Conservation (phyloP, 2,113 vertebrate species). For the Malurus elegans region DNA sequence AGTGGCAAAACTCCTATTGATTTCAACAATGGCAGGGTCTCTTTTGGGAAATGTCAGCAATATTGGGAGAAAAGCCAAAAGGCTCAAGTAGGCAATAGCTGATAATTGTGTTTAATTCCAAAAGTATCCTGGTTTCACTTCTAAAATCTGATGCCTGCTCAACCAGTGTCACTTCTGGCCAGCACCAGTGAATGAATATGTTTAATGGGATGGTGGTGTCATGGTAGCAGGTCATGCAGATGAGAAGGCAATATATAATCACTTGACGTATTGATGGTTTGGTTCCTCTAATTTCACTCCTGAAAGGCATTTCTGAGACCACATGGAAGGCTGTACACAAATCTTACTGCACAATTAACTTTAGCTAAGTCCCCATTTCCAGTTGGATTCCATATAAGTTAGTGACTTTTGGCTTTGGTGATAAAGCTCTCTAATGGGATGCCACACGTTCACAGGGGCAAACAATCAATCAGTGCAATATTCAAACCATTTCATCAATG, state of each 20-base stretch:
- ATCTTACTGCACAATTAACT: neutral
- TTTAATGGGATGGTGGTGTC: neutral
- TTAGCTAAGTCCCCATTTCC: neutral
- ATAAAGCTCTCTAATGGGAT: slow-evolving; percentile 14
- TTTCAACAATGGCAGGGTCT: neutral
- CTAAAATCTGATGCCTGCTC: neutral
- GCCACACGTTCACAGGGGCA: neutral
- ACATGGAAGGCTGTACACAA: neutral
- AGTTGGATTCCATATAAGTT: neutral
- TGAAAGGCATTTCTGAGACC: neutral
- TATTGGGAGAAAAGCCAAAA: neutral
- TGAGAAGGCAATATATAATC: neutral
- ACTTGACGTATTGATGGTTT: neutral
- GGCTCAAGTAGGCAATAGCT: neutral
- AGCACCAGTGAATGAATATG: neutral
- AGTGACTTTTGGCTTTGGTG: neutral
- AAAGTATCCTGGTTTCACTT: neutral
- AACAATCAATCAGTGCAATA: slow-evolving; percentile 24
- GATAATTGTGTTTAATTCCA: neutral
- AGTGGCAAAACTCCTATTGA: neutral
- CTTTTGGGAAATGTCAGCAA: neutral
- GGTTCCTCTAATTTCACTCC: neutral
- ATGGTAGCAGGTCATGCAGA: neutral
- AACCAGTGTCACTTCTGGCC: neutral
- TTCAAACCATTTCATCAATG: neutral